Evolutionary conservation across 2,797 vertebrate genomes (phyloP).

Genomic region (Cyclopterus lumpus): DNA sequence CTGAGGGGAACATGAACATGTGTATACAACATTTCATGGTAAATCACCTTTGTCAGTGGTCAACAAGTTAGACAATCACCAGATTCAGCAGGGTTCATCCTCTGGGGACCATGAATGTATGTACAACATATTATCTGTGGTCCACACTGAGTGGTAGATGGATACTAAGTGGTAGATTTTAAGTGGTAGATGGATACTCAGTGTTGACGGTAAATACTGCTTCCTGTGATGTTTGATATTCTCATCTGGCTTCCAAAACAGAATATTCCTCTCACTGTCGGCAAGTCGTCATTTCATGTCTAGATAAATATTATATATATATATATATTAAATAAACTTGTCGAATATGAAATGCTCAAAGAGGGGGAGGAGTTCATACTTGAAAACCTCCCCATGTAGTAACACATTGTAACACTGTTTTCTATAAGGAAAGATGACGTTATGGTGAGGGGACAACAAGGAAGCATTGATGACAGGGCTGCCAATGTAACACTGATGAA

Average conservation of each 20-base stretch:
- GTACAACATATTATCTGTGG: background rate
- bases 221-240: background rate
- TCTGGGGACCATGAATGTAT: background rate
- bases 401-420: background rate
- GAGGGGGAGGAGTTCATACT: background rate
- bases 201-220: background rate
- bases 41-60: background rate
- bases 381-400: background rate
- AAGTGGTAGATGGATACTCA: background rate
- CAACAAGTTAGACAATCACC: background rate
- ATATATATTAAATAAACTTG: constrained; percentile 1
- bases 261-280: background rate
- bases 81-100: background rate
- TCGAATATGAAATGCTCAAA: background rate
- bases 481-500: background rate
- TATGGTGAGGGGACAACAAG: background rate
- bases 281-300: background rate
- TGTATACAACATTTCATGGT: background rate
- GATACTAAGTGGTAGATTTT: no score
- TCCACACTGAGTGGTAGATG: background rate
- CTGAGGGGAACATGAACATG: background rate
- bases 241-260: background rate
- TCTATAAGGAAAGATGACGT: background rate
- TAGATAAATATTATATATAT: background rate
- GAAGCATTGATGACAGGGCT: background rate